phyloP scores from a whole-genome alignment of 1,140 invertebrate genomes.

The Neotoxoptera formosana region DNA sequence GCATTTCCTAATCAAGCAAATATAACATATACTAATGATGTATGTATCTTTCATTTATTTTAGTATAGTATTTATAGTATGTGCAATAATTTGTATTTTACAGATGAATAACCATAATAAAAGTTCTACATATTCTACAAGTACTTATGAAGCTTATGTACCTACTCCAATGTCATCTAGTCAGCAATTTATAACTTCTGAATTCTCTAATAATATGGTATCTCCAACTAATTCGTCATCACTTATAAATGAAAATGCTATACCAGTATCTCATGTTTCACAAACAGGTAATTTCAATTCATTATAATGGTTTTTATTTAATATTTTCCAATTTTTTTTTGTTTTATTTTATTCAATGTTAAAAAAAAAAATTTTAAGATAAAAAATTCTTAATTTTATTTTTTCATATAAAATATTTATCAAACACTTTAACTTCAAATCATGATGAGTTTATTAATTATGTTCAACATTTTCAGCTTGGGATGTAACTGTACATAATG shows the following conservation, averaged over 20 bases:
- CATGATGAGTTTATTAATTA: not conserved
- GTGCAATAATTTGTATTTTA: not conserved
- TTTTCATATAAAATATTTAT: not conserved
- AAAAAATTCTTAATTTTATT: not conserved
- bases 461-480: constrained; percentile 35
- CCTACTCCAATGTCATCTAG: constrained; percentile 53
- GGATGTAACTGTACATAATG: constrained; percentile 8
- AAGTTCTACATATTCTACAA: not conserved
- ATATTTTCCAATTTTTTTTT: not conserved
- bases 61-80: not conserved
- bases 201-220: constrained; percentile 21
- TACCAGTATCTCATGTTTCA: not conserved
- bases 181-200: constrained; percentile 31
- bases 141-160: constrained; percentile 49
- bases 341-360: not conserved
- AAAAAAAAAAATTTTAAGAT: not conserved
- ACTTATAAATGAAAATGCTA: constrained; percentile 13
- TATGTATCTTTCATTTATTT: not conserved
- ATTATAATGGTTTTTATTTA: not conserved
- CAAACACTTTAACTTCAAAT: not conserved
- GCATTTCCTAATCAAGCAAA: constrained; percentile 10
- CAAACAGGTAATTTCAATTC: constrained; percentile 30
- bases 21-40: constrained; percentile 23
- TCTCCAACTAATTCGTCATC: not conserved
- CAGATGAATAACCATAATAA: not conserved